Evolutionary conservation across 2,797 vertebrate genomes (phyloP).

Genomic region (Lophius americanus): DNA sequence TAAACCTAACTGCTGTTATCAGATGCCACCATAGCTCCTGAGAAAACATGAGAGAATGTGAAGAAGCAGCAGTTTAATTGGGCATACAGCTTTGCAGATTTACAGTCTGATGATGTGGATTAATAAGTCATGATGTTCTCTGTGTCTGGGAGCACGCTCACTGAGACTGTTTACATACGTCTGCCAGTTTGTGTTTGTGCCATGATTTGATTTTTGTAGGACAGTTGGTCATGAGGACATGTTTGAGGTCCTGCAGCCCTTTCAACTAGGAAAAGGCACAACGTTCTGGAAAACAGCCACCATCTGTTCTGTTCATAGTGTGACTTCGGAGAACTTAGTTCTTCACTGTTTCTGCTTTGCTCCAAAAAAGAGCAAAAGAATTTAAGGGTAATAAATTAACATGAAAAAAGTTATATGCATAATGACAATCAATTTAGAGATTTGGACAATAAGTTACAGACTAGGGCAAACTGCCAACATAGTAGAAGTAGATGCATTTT

Average conservation of each 20-base stretch:
- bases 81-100: slow-evolving; percentile 57
- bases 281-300: neutral
- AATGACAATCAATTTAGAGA: too few species aligned
- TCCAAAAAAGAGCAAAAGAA: too few species aligned
- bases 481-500: too few species aligned
- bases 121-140: slow-evolving; percentile 66
- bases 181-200: slow-evolving; percentile 20
- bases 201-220: slow-evolving; percentile 1
- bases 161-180: slow-evolving; percentile 15
- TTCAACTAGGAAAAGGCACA: neutral
- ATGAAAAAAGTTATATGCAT: too few species aligned
- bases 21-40: slow-evolving; percentile 51
- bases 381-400: too few species aligned
- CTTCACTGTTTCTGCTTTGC: too few species aligned
- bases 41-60: slow-evolving; percentile 23
- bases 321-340: too few species aligned
- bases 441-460: too few species aligned
- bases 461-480: too few species aligned
- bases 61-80: slow-evolving; percentile 68
- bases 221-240: neutral
- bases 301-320: too few species aligned
- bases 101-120: slow-evolving; percentile 66
- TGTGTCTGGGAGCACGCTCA: slow-evolving; percentile 56
- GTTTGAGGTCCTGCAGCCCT: neutral
- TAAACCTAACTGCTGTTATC: slow-evolving; percentile 29